Conservation (phyloP, 2,113 vertebrate species). For the Chelonoidis abingdonii region DNA sequence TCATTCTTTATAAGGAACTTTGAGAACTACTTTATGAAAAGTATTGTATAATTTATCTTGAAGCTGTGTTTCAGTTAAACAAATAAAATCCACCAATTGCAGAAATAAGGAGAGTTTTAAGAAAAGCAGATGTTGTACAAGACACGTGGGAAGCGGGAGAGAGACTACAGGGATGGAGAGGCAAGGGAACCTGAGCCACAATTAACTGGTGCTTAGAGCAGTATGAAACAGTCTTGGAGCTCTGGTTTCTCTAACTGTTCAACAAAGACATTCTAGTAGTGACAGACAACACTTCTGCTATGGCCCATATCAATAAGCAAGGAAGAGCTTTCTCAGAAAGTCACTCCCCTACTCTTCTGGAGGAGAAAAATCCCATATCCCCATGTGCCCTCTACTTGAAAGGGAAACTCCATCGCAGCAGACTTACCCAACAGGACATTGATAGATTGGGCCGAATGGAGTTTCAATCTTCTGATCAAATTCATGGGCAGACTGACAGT, state of each 20-base stretch:
- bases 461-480: fast-evolving
- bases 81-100: background rate
- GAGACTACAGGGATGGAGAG: background rate
- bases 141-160: background rate
- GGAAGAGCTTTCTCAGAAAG: background rate
- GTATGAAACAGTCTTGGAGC: fast-evolving
- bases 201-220: background rate
- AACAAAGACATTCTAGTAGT: background rate
- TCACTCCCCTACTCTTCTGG: background rate
- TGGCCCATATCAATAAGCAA: background rate
- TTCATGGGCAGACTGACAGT: fast-evolving
- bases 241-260: background rate
- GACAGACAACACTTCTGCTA: constrained; percentile 37
- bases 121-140: background rate
- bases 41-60: background rate
- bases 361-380: background rate
- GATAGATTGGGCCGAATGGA: background rate
- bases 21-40: background rate
- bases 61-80: background rate
- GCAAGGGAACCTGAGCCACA: background rate
- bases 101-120: background rate
- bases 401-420: background rate
- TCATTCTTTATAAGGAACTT: background rate
- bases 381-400: background rate
- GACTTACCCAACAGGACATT: background rate